Percentiles rank a stretch among this genome's conserved stretches.
phyloP scores from a whole-genome alignment of 2,797 vertebrate species.

The Diplodus sargus region DNA sequence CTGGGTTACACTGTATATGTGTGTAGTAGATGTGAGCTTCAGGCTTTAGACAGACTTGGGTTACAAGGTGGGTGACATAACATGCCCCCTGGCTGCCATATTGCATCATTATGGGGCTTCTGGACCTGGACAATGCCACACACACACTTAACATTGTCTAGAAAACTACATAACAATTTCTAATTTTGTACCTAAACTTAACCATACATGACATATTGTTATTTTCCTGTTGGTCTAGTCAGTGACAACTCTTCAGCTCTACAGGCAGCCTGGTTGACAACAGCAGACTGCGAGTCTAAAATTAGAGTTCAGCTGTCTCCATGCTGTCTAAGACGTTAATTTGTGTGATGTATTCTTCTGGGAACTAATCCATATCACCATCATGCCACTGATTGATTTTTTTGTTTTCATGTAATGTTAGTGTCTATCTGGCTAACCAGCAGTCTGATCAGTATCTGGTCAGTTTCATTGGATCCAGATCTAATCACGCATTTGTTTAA shows the following conservation, averaged over 20 bases:
- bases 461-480: background rate
- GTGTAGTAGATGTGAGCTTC: slow-evolving; percentile 15
- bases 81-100: slow-evolving; percentile 22
- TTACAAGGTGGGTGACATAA: slow-evolving; percentile 18
- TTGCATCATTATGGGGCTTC: slow-evolving; percentile 1
- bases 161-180: background rate
- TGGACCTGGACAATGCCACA: background rate
- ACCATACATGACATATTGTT: background rate
- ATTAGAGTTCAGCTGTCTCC: slow-evolving; percentile 58
- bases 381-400: slow-evolving; percentile 13
- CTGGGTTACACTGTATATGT: slow-evolving; percentile 23
- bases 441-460: background rate
- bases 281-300: slow-evolving; percentile 61
- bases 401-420: background rate
- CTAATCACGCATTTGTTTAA: background rate
- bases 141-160: background rate
- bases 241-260: slow-evolving; percentile 19
- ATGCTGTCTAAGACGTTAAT: slow-evolving; percentile 35
- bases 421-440: background rate
- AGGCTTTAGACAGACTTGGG: slow-evolving; percentile 23
- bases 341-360: slow-evolving; percentile 15
- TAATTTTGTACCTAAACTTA: background rate
- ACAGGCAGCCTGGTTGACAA: slow-evolving; percentile 48
- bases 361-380: slow-evolving; percentile 29
- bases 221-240: slow-evolving; percentile 21